Evolutionary conservation across 1,140 invertebrate species (phyloP), one percentile per base, ranked within the genome.

Genomic region (Cyphomyrmex costatus): DNA sequence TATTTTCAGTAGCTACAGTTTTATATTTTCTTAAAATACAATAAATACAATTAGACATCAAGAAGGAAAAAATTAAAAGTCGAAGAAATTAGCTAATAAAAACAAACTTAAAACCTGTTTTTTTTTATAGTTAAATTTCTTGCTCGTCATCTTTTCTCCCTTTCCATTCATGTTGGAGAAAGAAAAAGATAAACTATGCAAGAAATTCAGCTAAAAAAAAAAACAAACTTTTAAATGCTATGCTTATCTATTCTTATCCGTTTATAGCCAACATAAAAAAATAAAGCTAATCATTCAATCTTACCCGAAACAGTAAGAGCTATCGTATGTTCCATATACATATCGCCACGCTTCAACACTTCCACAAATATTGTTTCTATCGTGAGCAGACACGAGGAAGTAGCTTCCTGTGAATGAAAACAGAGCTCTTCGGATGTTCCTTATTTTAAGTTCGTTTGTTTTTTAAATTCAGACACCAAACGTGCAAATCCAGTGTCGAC

Each of bases 281-380:
- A 73, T 68, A 2, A 63, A 33, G 7, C 7, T 12, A 53, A 24
- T 2, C 42, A 19, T 71, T 56, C 30, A 53, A 42, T 74, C 86
- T 88, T 86, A 94, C 94, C 94, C 58, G 92, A 92, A 68, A 93
- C 93, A 0, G 92, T 92, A 1, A 94, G 87, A 0, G 92, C 70
- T 87, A 94, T 94, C 3, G 92, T 92, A 63, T 77, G 87, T 93
- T 96, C 96, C 56, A 96, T 92, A 77, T 95, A 95, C 95, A 97
- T 95, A 53, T 96, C 95, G 27, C 96, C 94, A n/a, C 96, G 94
- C 90, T 96, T 96, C 1, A 97, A 89, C 53, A 97, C 89, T 90
- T 96, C 96, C 10, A 95, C 95, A 89, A 97, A 97, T 88, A 97
- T 96, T 33, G 97, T 95, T 93, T 97, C 97, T 84, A 97, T 91